Base-by-base conservation (phyloP, 2,797 vertebrate genomes). In the Eulemur coronatus region DNA sequence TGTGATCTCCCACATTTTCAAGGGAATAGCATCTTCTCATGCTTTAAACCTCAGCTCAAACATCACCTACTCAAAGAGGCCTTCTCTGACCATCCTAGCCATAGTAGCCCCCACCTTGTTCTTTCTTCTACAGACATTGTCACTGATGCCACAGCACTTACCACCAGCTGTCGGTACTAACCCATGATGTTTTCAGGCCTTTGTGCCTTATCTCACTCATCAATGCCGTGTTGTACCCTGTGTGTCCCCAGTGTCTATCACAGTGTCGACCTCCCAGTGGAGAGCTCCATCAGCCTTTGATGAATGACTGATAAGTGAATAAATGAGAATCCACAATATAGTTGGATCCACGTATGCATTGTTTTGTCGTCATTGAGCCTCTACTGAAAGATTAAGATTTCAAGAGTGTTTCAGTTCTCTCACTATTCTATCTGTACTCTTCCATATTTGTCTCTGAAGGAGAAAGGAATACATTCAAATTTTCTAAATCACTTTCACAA, bases 401-500 rank as follows among this genome's bases (percentile, higher is more conserved):
- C 18, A 52, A 43, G 18, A 82, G 63, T 93, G 30, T 75, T 35
- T 88, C 38, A 69, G 72, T 65, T 69, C 30, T 75, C 30, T 89
- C 43, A 87, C 11, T 76, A 33, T 46, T 61, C 24, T 85, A 79
- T 50, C 85, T 95, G 26, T 72, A 70, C 24, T 86, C 10, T 65
- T 63, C 26, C 70, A 22, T 61, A 91, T 48, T 76, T 91, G 35
- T 88, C 65, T 76, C 85, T 76, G 88, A 91, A 70, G 52, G 17
- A 93, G 35, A 88, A 93, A 94, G 18, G 41, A 93, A 85, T 79
- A 43, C 2, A 82, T 78, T 55, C 78, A 78, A n/a, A 52, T n/a
- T 93, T 89, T 86, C 65, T 57, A 85, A 91, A 72, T 69, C 7
- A 67, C 65, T 89, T 89, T 81, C 84, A 78, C 73, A 93, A 67